Conservation (phyloP, 2,888 invertebrate genomes). For the Xylophagus ater region DNA sequence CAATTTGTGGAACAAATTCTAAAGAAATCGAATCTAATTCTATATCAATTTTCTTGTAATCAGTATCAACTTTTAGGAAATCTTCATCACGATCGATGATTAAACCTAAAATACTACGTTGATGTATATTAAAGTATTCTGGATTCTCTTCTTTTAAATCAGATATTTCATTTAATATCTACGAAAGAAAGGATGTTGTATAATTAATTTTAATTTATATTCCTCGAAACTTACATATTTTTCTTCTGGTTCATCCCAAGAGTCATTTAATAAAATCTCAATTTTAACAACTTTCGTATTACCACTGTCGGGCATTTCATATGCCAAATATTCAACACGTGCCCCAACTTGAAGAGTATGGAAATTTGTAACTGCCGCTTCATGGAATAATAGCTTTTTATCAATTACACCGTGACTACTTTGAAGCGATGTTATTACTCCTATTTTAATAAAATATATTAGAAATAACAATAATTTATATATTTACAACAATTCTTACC, state of each 20-base stretch:
- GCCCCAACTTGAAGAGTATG: constrained; percentile 41
- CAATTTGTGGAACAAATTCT: constrained; percentile 50
- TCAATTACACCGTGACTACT: constrained; percentile 45
- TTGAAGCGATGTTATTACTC: constrained; percentile 42
- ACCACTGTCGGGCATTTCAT: constrained; percentile 37
- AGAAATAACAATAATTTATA: neutral
- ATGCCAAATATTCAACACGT: constrained; percentile 43
- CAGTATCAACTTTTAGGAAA: constrained; percentile 25
- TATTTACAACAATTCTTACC: neutral
- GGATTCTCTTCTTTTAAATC: too few relatives aligned
- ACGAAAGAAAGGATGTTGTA: too few relatives aligned
- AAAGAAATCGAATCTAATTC: constrained; percentile 47
- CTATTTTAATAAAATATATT: too few relatives aligned
- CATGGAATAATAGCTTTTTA: constrained; percentile 43
- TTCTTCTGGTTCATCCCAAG: constrained; percentile 38
- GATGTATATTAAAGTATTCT: constrained; percentile 7
- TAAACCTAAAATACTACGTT: neutral
- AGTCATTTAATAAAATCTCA: constrained; percentile 41
- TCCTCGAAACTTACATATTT: too few relatives aligned
- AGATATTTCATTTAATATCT: too few relatives aligned
- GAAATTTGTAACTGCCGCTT: constrained; percentile 26
- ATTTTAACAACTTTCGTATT: constrained; percentile 43
- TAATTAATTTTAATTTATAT: too few relatives aligned
- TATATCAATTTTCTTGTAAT: constrained; percentile 43
- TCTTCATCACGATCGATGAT: neutral